These are phyloP conservation scores for Liopterus haemorrhoidalis DNA, from an alignment of 2,888 invertebrate genomes.

Conservation along the genomic window DNA sequence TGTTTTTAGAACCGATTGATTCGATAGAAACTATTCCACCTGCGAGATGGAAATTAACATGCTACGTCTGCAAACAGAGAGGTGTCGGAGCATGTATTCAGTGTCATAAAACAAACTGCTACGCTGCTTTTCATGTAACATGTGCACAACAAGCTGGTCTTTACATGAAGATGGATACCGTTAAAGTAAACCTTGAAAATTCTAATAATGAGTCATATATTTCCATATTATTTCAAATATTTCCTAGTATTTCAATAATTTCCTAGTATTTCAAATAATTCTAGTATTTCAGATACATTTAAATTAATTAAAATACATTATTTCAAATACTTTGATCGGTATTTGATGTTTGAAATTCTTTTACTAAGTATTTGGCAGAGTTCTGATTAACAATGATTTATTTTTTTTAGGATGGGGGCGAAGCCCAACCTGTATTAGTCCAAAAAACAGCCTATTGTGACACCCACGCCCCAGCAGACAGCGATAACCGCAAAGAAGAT, in stretches of 20 bases:
- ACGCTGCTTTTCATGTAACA: slow-evolving; percentile 97
- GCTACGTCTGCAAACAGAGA: slow-evolving; percentile 92
- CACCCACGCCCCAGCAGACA: slow-evolving; percentile 76
- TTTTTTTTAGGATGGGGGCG: slow-evolving; percentile 47
- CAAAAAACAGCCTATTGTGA: slow-evolving; percentile 96
- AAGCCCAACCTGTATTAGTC: slow-evolving; percentile 72
- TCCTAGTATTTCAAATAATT: too few species aligned
- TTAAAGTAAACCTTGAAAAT: slow-evolving; percentile 50
- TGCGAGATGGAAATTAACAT: slow-evolving; percentile 92
- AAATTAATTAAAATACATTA: too few species aligned
- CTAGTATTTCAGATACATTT: too few species aligned
- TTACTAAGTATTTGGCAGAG: too few species aligned
- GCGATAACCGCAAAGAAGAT: slow-evolving; percentile 51
- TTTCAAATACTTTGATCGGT: too few species aligned
- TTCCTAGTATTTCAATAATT: too few species aligned
- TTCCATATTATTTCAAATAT: too few species aligned
- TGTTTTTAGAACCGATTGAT: slow-evolving; percentile 96
- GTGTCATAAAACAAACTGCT: slow-evolving; percentile 93
- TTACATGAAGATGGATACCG: slow-evolving; percentile 95
- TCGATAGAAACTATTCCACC: slow-evolving; percentile 93
- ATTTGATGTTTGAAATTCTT: too few species aligned
- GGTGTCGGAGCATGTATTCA: slow-evolving; percentile 96
- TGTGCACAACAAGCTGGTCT: slow-evolving; percentile 95
- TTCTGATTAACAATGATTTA: background rate
- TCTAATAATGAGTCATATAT: slow-evolving; percentile 28